phyloP scores from a whole-genome alignment of 1,140 invertebrate species.

The Drosophila triauraria region DNA sequence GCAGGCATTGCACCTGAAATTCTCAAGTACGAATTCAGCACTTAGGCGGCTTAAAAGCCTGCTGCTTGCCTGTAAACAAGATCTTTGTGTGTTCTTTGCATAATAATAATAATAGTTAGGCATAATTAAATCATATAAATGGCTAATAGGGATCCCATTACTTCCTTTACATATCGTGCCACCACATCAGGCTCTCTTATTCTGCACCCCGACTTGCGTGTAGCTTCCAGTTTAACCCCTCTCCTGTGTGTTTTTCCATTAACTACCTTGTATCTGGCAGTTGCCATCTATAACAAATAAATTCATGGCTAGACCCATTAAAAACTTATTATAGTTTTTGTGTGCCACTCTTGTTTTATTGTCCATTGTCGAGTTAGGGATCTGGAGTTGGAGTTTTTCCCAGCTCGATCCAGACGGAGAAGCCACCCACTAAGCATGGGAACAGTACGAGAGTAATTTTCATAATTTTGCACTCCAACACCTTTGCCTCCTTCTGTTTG shows the following conservation, averaged over 20 bases:
- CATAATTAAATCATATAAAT: background rate
- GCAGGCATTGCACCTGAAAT: background rate
- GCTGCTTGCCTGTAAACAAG: too few species aligned
- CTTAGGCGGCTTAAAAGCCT: too few species aligned
- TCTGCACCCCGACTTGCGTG: constrained; percentile 10
- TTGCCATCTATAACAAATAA: constrained; percentile 65
- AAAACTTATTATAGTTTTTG: constrained; percentile 59
- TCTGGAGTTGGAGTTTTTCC: constrained; percentile 35
- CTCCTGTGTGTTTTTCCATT: constrained; percentile 21
- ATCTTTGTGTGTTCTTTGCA: too few species aligned
- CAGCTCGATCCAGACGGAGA: constrained; percentile 35
- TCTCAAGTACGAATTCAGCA: too few species aligned
- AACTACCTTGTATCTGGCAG: constrained; percentile 41
- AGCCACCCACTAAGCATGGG: constrained; percentile 74
- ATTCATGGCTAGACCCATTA: constrained; percentile 61
- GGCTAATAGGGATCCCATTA: background rate
- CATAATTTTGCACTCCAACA: constrained; percentile 73
- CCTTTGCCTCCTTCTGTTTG: constrained; percentile 32
- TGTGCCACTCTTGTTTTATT: constrained; percentile 65
- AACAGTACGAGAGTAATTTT: constrained; percentile 41
- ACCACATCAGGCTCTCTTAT: background rate
- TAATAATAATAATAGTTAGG: too few species aligned
- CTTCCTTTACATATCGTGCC: constrained; percentile 14
- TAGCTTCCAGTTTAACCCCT: constrained; percentile 23
- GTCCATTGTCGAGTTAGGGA: constrained; percentile 56